Evolutionary conservation across 2,888 invertebrate species (phyloP), one percentile per base, ranked within the genome.

Genomic region (Urechis unicinctus): DNA sequence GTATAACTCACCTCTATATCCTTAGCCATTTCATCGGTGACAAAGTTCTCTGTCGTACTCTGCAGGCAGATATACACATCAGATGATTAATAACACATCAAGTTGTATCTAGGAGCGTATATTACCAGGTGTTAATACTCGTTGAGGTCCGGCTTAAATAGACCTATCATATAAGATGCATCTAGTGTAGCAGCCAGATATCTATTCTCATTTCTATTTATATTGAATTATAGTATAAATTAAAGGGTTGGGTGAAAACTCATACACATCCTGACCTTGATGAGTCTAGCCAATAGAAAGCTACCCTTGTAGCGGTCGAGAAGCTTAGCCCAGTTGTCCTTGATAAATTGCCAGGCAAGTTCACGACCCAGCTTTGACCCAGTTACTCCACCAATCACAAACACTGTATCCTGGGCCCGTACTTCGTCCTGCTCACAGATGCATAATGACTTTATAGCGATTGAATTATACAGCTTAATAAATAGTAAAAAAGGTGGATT

Each of bases 401-500:
- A 91, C 41, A 92, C 87, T 0, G 90, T 88, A 75, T 95, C 95
- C 78, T 95, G 94, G 0, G 89, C 85, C 49, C 93, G 83, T 1
- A 96, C 94, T 76, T 94, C 89, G 57, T 88, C 88, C 88, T 90
- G 87, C n/a, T n/a, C n/a, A n/a, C n/a, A n/a, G n/a, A n/a, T n/a
- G n/a, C n/a, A n/a, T n/a, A n/a, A n/a, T n/a, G n/a, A n/a, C n/a
- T n/a, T n/a, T n/a, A n/a, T n/a, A n/a, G n/a, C n/a, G n/a, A n/a
- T n/a, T n/a, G n/a, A n/a, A n/a, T n/a, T n/a, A n/a, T n/a, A n/a
- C n/a, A 29, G 13, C 17, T 21, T 26, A 54, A 53, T 17, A 1
- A 53, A 21, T 45, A 17, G 13, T 45, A 17, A n/a, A n/a, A n/a
- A n/a, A n/a, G n/a, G n/a, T n/a, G n/a, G n/a, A n/a, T n/a, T n/a